Base-by-base conservation (phyloP, 1,140 invertebrate species). In the Trichonephila clavata region DNA sequence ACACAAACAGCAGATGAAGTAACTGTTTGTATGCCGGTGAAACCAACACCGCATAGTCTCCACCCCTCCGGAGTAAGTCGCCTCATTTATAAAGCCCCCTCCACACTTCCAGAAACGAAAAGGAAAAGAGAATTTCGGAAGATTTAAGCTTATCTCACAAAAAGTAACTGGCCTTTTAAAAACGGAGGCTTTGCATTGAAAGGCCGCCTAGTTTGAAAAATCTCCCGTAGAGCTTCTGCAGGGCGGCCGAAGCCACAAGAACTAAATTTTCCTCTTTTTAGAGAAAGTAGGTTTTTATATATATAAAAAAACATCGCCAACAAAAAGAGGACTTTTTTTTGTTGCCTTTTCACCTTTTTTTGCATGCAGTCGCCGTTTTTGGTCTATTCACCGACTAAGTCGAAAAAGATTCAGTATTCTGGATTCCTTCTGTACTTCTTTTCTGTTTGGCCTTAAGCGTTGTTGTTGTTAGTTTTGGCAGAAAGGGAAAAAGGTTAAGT, bases 81-180 rank as follows among this genome's bases (percentile, higher is more conserved):
- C 32, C 68, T 77, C 68, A 77, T 77, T 77, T 77, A 77, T 77
- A 77, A 77, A 77, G 16, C 24, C 27, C 68, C 68, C 68, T 77
- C 24, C 68, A 77, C 68, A 32, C 27, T 77, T 18, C 65, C 24
- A 24, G 65, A 24, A 68, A 21, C 13, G 65, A 39, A 39, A 39
- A 14, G 65, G 43, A 50, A 81, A 24, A 84, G 81, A 84, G 24
- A 57, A 84, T 32, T 39, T 84, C 27, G n/a, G 71, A 84, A 84
- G 81, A 84, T 59, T n/a, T 84, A 84, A 84, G 81, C 81, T 43
- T 84, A 84, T 84, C 81, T 84, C 81, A 84, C 81, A 84, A 84
- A 84, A 84, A 84, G 81, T 24, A 18, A 84, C 43, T 84, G 43
- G 57, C 43, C 81, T 84, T 84, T 84, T 84, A 84, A 84, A 84